Conservation (phyloP, 2,888 invertebrate species). For the Lasioglossum morio region DNA sequence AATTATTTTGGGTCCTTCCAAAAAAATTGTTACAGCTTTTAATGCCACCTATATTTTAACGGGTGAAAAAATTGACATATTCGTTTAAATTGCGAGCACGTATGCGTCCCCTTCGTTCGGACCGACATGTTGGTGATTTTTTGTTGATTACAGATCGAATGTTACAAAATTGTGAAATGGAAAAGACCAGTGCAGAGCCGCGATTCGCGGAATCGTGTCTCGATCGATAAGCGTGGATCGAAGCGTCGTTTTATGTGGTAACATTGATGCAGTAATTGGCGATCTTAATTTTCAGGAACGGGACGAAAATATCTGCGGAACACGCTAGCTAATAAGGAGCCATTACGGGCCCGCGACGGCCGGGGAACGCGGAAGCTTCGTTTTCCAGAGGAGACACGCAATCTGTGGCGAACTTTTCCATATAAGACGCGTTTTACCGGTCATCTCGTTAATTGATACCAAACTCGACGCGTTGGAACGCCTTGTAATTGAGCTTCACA, state of each 20-base stretch:
- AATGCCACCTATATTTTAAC: too few species aligned
- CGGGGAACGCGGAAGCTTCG: conserved; percentile 41
- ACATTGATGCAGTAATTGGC: neutral
- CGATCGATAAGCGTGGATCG: neutral
- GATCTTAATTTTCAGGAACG: neutral
- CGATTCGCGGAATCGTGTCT: neutral
- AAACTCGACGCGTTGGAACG: conserved; percentile 48
- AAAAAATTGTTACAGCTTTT: neutral
- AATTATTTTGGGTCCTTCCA: neutral
- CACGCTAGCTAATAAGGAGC: neutral
- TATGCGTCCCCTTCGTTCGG: neutral
- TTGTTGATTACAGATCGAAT: neutral
- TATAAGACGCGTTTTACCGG: conserved; percentile 39
- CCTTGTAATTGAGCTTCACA: conserved; percentile 44
- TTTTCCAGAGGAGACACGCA: conserved; percentile 32
- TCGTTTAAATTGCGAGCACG: neutral
- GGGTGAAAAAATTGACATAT: neutral
- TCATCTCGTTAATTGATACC: conserved; percentile 64
- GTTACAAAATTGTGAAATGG: neutral
- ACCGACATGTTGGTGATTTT: neutral
- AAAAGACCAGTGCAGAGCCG: neutral
- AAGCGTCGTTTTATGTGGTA: neutral
- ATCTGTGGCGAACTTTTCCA: conserved; percentile 43
- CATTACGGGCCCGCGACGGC: neutral
- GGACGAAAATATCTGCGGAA: conserved; percentile 27